These are phyloP conservation scores for Scolanthus callimorphus DNA, from an alignment of 92 coral and sea anemone genomes.

Conservation along the genomic window DNA sequence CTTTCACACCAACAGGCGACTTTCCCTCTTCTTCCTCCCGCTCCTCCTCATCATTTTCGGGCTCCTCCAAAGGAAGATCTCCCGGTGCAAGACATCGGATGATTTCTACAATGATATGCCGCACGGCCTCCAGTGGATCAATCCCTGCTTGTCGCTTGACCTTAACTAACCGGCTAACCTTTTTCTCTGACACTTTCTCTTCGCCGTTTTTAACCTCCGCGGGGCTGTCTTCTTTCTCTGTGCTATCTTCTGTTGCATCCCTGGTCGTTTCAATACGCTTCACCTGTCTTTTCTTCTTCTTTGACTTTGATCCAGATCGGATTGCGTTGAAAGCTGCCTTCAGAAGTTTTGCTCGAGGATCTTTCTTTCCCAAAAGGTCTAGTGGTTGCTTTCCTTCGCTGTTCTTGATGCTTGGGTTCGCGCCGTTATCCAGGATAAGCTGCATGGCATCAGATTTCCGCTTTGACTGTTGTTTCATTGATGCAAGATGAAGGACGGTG, in stretches of 20 bases:
- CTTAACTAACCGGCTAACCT: too few species aligned
- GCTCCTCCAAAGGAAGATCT: background rate
- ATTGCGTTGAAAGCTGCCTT: constrained; percentile 32
- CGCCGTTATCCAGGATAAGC: constrained; percentile 32
- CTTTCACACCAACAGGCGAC: constrained; percentile 1
- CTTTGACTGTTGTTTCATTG: constrained; percentile 32
- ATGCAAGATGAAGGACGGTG: constrained; percentile 39
- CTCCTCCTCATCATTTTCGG: background rate
- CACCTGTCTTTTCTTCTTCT: constrained; percentile 23
- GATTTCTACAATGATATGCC: background rate
- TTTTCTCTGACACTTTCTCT: background rate
- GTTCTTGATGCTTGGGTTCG: constrained; percentile 40
- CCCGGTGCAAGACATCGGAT: background rate
- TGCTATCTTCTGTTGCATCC: background rate
- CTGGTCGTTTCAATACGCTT: constrained; percentile 4
- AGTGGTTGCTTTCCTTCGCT: constrained; percentile 36
- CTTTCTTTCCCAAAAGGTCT: constrained; percentile 42
- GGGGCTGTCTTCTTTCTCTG: background rate
- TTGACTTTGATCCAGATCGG: constrained; percentile 27
- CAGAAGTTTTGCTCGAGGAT: constrained; percentile 39
- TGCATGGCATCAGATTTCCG: constrained; percentile 35
- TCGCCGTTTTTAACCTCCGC: background rate
- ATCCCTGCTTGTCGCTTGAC: too few species aligned
- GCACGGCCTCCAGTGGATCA: background rate
- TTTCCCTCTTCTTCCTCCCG: constrained; percentile 6